Evolutionary conservation across 1,140 invertebrate species (phyloP).

Genomic region (Trinorchestia longiramus): DNA sequence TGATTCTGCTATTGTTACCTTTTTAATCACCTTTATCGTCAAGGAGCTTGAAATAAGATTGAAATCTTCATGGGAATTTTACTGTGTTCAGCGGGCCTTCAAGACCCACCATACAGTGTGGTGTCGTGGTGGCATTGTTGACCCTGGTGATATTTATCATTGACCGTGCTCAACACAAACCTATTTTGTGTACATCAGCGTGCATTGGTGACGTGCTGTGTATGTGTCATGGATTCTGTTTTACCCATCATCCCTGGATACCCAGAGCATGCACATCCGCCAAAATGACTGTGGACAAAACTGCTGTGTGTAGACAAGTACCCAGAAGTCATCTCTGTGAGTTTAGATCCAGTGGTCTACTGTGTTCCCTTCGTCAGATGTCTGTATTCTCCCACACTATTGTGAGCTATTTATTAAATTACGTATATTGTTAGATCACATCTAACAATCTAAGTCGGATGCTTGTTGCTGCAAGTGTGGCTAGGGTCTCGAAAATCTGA

Average conservation of each 20-base stretch:
- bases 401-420: not conserved
- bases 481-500: not conserved
- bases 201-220: not conserved
- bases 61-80: not conserved
- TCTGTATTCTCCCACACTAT: too few species aligned
- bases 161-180: not conserved
- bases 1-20: not conserved
- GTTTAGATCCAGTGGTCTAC: not conserved
- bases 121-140: not conserved
- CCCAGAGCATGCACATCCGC: not conserved
- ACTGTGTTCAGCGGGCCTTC: not conserved
- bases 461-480: too few species aligned
- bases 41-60: not conserved
- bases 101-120: not conserved
- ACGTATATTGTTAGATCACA: not conserved
- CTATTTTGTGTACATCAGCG: not conserved
- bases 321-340: not conserved
- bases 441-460: not conserved
- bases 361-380: too few species aligned
- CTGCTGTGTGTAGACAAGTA: too few species aligned
- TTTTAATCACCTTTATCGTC: not conserved
- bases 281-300: not conserved
- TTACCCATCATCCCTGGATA: not conserved
- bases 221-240: not conserved
- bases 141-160: not conserved